Percentiles rank a stretch among this genome's conserved stretches.
phyloP scores from a whole-genome alignment of 2,113 vertebrate genomes.

The Hirundichthys speculiger region DNA sequence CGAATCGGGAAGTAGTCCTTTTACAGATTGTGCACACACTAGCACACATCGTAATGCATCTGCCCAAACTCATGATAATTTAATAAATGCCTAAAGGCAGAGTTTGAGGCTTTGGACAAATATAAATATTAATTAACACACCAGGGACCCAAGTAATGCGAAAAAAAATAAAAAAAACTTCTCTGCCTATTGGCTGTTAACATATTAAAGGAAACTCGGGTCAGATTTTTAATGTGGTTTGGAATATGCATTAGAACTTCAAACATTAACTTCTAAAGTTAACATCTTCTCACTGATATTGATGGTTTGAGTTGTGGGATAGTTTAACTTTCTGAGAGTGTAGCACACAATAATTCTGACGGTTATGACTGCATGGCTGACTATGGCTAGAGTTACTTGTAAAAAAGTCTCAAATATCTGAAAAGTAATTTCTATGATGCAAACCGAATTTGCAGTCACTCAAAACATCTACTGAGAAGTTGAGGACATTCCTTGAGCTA shows the following conservation, averaged over 20 bases:
- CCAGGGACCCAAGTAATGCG: constrained; percentile 75
- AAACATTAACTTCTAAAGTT: constrained; percentile 73
- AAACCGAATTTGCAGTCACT: constrained; percentile 6
- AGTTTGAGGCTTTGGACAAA: constrained; percentile 84
- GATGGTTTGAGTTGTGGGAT: constrained; percentile 51
- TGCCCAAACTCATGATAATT: constrained; percentile 81
- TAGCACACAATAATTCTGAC: constrained; percentile 14
- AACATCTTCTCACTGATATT: constrained; percentile 58
- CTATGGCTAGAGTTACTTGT: neutral
- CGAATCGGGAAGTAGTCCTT: constrained; percentile 27
- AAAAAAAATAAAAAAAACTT: constrained; percentile 66
- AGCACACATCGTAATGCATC: constrained; percentile 64
- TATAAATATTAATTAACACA: constrained; percentile 86
- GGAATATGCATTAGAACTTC: constrained; percentile 79
- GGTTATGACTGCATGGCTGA: neutral
- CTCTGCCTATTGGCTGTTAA: constrained; percentile 75
- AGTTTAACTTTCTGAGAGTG: constrained; percentile 40
- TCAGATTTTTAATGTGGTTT: constrained; percentile 74
- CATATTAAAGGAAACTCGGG: constrained; percentile 72
- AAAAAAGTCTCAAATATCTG: constrained; percentile 15
- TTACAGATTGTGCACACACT: constrained; percentile 49
- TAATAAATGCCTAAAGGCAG: constrained; percentile 83
- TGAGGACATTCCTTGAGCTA: constrained; percentile 16
- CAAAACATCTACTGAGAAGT: constrained; percentile 10
- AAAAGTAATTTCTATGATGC: constrained; percentile 18